Evolutionary conservation across 2,888 invertebrate genomes (phyloP), one percentile per base, ranked within the genome.

Genomic region (Mayetiola destructor): DNA sequence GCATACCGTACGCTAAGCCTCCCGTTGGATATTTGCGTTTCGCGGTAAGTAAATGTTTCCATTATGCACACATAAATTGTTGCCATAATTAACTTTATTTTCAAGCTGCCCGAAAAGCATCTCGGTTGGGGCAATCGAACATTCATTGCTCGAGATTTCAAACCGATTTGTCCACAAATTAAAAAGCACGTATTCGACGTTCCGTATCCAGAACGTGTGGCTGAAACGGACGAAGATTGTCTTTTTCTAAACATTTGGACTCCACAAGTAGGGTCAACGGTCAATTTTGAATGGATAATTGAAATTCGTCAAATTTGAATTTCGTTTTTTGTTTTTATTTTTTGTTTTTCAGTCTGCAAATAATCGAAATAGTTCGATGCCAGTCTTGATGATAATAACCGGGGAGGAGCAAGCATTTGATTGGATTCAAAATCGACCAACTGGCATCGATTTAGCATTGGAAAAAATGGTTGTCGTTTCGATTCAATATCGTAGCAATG

Each of bases 171-270:
- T 66, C 81, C 83, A 0, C 82, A 85, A 66, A 68, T 76, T 61
- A 59, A 68, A 18, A 69, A 69, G 58, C 70, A 68, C 14, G 64
- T 72, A 36, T 72, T 70, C 54, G 72, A 72, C 59, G 72, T 72
- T 59, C 64, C 61, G 9, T 42, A 57, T 63, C 20, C 23, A 29
- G 27, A 21, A 14, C 39, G n/a, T 27, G 65, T 69, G 60, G 61
- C 61, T 21, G 57, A 61, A 48, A 69, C 68, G 52, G 62, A 64
- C 52, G 90, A 91, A 74, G 89, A 94, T 70, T 94, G 94, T 66
- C 77, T 94, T n/a, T 89, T 84, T 67, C 72, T 94, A 55, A 93
- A 92, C 67, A 82, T 94, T 61, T 94, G 92, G 90, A 81, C 85
- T 2, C 87, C 93, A 52, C 80, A 83, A 77, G 84, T 84, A 69